Evolutionary conservation across 1,140 invertebrate species (phyloP).

Genomic region (Atta cephalotes): DNA sequence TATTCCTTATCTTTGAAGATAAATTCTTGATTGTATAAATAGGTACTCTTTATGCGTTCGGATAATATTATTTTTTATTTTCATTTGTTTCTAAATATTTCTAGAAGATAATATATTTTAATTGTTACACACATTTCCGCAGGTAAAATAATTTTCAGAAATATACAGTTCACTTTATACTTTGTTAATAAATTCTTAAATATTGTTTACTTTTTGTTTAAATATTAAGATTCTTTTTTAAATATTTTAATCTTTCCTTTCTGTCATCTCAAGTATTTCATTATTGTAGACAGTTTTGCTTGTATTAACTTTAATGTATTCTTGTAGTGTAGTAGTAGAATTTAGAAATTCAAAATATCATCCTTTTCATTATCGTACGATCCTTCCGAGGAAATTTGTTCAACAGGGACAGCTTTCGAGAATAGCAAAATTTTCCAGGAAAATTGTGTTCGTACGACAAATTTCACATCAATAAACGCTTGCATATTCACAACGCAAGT

Average conservation of each 20-base stretch:
- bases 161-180: too few species aligned
- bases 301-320: neutral
- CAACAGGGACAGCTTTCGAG: neutral
- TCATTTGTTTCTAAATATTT: too few species aligned
- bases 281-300: neutral
- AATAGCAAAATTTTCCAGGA: neutral
- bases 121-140: too few species aligned
- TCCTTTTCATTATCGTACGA: neutral
- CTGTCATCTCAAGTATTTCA: neutral
- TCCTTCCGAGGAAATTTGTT: conserved; percentile 4
- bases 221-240: too few species aligned
- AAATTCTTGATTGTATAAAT: too few species aligned
- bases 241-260: neutral
- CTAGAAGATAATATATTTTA: too few species aligned
- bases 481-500: conserved; percentile 29
- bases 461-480: conserved; percentile 68
- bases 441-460: conserved; percentile 60
- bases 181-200: too few species aligned
- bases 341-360: conserved; percentile 2
- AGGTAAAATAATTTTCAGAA: too few species aligned
- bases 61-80: too few species aligned
- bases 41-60: too few species aligned
- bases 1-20: too few species aligned
- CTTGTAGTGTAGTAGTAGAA: neutral
- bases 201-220: too few species aligned